These are phyloP conservation scores for Tachystola acroxantha DNA, from an alignment of 2,888 invertebrate species.

Conservation along the genomic window DNA sequence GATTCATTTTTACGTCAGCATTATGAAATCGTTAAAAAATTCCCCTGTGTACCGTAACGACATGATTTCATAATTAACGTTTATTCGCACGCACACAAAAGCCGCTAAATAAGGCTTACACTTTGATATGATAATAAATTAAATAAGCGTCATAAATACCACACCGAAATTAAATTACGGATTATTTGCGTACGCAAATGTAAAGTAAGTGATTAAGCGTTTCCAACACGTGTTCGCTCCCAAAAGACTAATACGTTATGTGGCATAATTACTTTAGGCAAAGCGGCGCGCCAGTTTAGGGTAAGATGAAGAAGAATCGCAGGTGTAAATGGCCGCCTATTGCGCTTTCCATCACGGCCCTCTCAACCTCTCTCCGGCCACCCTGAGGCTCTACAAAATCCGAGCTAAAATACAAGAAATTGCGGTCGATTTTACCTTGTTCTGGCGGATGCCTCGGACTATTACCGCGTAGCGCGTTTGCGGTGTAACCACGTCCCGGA, in stretches of 20 bases:
- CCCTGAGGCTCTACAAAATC: conserved; percentile 29
- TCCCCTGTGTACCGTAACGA: conserved; percentile 53
- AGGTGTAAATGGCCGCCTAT: conserved; percentile 71
- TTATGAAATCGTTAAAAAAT: conserved; percentile 52
- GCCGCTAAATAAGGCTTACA: conserved; percentile 61
- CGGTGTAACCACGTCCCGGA: conserved; percentile 60
- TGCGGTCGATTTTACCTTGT: conserved; percentile 53
- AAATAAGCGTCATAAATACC: conserved; percentile 71
- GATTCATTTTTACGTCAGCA: conserved; percentile 41
- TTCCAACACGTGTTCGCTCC: conserved; percentile 69
- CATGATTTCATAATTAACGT: conserved; percentile 62
- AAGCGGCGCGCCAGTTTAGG: conserved; percentile 67
- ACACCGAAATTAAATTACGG: conserved; percentile 69
- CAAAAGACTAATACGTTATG: conserved; percentile 75
- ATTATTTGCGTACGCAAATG: conserved; percentile 73
- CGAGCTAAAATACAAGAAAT: conserved; percentile 37
- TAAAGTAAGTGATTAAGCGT: conserved; percentile 75
- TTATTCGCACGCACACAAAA: conserved; percentile 62
- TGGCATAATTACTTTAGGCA: conserved; percentile 73
- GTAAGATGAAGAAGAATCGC: conserved; percentile 75
- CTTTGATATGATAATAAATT: conserved; percentile 73
- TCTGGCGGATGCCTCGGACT: conserved; percentile 29
- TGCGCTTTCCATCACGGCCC: conserved; percentile 64
- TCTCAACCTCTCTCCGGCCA: conserved; percentile 19
- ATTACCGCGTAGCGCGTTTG: conserved; percentile 53